Base-by-base conservation (phyloP, 2,888 invertebrate genomes). In the Andrena bicolor region DNA sequence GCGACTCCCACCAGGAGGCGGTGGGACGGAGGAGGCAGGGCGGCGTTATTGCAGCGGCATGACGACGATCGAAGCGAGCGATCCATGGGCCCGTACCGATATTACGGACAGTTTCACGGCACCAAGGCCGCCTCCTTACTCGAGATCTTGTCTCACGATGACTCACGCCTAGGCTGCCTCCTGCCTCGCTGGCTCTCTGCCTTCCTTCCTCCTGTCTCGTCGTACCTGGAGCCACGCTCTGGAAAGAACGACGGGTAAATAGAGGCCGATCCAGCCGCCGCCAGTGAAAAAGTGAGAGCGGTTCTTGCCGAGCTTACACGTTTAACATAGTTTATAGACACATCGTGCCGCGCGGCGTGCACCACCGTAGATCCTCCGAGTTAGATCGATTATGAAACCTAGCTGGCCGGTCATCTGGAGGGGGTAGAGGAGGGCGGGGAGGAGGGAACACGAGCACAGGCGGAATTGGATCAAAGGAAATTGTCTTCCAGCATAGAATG, bases 111-210 rank as follows among this genome's bases (percentile, higher is more conserved):
- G 90, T 91, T 91, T 90, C 79, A 88, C 89, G 82, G 88, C 90
- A 90, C 88, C 91, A 91, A 91, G 91, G 91, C 90, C 91, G 91
- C 90, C 89, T 90, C 91, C 90, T 91, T 91, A 91, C 90, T 82
- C 88, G 90, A 89, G 91, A 91, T 91, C 90, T 91, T 91, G 90
- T 91, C 90, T 90, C 86, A 78, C 83, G 88, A 88, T 88, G 88
- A 88, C 85, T 88, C 88, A 88, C 87, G 85, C 83, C 87, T 88
- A 87, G 82, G 83, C 71, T 77, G 87, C 83, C 85, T 82, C 76
- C 83, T 85, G 86, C 86, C 86, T 84, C 83, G 83, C 69, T 80
- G 84, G 64, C 86, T 85, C 85, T 86, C 85, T 85, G 82, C 88
- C 84, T 86, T 85, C 83, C 82, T 76, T 76, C 80, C 53, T 51